Evolutionary conservation across 2,797 vertebrate genomes (phyloP).

Genomic region (Chelon auratus): DNA sequence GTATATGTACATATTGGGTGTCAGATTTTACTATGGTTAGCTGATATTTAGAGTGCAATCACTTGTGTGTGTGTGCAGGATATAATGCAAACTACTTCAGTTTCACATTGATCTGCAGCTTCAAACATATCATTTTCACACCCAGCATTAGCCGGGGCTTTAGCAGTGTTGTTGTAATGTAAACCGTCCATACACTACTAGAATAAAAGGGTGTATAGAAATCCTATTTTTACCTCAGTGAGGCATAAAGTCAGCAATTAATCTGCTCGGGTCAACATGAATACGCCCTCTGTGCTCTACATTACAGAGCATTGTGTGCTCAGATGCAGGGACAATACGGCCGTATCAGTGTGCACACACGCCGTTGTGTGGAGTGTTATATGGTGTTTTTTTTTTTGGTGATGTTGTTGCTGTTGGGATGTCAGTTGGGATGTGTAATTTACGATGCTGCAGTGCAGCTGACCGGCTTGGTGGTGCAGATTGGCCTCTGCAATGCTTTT

Average conservation of each 20-base stretch:
- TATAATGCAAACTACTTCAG: not conserved
- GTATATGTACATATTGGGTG: not conserved
- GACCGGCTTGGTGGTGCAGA: slow-evolving; percentile 27
- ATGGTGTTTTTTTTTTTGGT: not conserved
- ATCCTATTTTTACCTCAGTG: slow-evolving; percentile 45
- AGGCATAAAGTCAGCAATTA: slow-evolving; percentile 45
- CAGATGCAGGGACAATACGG: slow-evolving; percentile 41
- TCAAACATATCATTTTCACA: slow-evolving; percentile 34
- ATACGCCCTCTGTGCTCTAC: slow-evolving; percentile 15
- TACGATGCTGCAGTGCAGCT: slow-evolving; percentile 73
- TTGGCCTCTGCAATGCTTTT: slow-evolving; percentile 43
- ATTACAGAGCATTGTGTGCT: slow-evolving; percentile 45
- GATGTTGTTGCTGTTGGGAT: slow-evolving; percentile 33
- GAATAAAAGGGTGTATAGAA: slow-evolving; percentile 51
- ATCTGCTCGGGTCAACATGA: slow-evolving; percentile 62
- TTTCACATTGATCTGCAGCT: slow-evolving; percentile 30
- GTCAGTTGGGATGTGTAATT: slow-evolving; percentile 48
- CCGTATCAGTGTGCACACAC: slow-evolving; percentile 46
- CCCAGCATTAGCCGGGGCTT: not conserved
- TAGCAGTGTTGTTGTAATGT: slow-evolving; percentile 7
- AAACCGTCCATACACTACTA: slow-evolving; percentile 20
- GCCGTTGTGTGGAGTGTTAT: slow-evolving; percentile 1
- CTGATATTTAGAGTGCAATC: slow-evolving; percentile 1
- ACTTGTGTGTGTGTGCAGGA: not conserved
- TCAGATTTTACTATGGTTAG: slow-evolving; percentile 14